These are phyloP conservation scores for Cygnus buccinator DNA, from an alignment of 2,113 vertebrate genomes.

Conservation along the genomic window DNA sequence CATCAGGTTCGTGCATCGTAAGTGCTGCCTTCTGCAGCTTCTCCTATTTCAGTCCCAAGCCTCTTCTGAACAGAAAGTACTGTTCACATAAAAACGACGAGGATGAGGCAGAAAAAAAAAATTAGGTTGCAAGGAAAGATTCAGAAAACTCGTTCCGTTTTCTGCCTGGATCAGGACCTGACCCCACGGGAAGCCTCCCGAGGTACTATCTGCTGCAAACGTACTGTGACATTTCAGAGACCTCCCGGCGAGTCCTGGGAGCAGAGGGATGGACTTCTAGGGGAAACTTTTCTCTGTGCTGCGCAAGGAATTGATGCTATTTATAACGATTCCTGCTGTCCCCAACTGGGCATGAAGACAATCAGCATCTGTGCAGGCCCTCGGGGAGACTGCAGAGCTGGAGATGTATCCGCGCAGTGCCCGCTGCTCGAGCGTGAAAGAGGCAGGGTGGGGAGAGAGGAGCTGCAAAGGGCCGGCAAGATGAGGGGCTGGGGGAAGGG, in stretches of 20 bases:
- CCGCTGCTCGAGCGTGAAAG: not conserved
- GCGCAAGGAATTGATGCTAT: conserved; percentile 12
- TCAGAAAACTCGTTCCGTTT: conserved; percentile 15
- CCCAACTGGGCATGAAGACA: conserved; percentile 58
- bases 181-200: conserved; percentile 46
- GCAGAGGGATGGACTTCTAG: conserved; percentile 9
- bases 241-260: conserved; percentile 21
- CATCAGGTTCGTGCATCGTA: not conserved
- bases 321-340: conserved; percentile 56
- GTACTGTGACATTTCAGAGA: conserved; percentile 37
- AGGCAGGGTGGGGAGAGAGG: not conserved
- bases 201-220: conserved; percentile 22
- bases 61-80: conserved; percentile 1
- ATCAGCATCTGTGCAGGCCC: conserved; percentile 65
- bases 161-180: conserved; percentile 20
- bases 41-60: conserved; percentile 3
- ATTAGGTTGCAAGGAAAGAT: not conserved
- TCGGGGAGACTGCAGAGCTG: conserved; percentile 27
- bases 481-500: not conserved
- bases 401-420: not conserved
- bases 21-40: not conserved
- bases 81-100: not conserved
- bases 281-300: conserved; percentile 37
- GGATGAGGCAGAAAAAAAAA: not conserved
- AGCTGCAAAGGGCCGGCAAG: not conserved